phyloP scores from a whole-genome alignment of 2,113 vertebrate genomes.

The Chaetodon auriga region DNA sequence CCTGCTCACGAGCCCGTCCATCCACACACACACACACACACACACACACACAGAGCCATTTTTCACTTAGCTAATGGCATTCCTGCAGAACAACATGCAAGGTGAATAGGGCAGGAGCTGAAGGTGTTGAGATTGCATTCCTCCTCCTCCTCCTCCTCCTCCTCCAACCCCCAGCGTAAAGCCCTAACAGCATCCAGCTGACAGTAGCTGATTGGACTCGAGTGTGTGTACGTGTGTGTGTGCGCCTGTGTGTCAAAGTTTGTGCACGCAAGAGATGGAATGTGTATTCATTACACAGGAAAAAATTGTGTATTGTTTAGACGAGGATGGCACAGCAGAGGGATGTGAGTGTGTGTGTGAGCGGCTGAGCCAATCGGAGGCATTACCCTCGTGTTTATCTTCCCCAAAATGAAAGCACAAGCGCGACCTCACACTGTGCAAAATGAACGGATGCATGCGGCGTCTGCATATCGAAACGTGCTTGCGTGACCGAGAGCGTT shows the following conservation, averaged over 20 bases:
- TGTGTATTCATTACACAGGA: slow-evolving; percentile 1
- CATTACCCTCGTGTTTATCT: slow-evolving; percentile 44
- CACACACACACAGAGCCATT: slow-evolving; percentile 17
- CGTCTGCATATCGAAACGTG: slow-evolving; percentile 1
- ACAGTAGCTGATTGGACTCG: slow-evolving; percentile 38
- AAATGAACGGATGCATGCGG: not conserved
- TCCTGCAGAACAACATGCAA: slow-evolving; percentile 61
- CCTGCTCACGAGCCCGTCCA: slow-evolving; percentile 28
- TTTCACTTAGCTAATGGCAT: slow-evolving; percentile 65
- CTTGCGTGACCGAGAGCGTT: not conserved
- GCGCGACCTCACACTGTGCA: slow-evolving; percentile 5
- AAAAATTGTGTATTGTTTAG: not conserved
- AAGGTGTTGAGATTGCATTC: slow-evolving; percentile 70
- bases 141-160: slow-evolving; percentile 23
- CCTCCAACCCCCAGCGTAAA: slow-evolving; percentile 36
- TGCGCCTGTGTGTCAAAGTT: slow-evolving; percentile 1
- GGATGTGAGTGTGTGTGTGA: not conserved
- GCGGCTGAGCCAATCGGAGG: not conserved
- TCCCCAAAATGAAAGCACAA: not conserved
- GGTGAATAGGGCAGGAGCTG: slow-evolving; percentile 68
- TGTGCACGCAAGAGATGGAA: not conserved
- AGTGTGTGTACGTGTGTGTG: slow-evolving; percentile 14
- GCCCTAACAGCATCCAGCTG: slow-evolving; percentile 69
- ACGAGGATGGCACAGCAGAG: not conserved
- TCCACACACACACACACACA: not conserved